Base-by-base conservation (phyloP, 2,888 invertebrate species). In the Crossocerus cetratus region DNA sequence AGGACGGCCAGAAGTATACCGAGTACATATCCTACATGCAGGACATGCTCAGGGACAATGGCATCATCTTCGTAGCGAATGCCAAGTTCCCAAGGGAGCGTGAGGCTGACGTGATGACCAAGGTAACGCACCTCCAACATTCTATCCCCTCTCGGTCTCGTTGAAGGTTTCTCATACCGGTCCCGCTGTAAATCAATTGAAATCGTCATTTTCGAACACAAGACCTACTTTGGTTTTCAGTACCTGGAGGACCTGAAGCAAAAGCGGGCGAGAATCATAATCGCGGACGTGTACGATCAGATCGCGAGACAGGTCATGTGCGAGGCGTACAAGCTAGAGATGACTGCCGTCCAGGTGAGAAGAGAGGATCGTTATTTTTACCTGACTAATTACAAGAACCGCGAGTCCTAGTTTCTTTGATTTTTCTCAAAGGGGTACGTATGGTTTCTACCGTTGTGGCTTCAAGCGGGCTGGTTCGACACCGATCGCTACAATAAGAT, bases 361-460 rank as follows among this genome's bases (percentile, higher is more conserved):
- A 49, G 2, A 49, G 13, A 32, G 2, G 2, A 2, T 16, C 16
- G 18, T 22, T 45, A 45, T 2, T 3, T n/a, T 45, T 22, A 16
- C 13, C 23, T 22, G 2, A 3, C 21, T n/a, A 13, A 21, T 43
- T 8, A 16, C 8, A 2, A 22, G 20, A 18, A 14, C 18, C 3
- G 2, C 2, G 23, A 32, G 23, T 53, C 77, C 49, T n/a, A 66
- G n/a, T 4, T 16, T 32, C 14, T 18, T n/a, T 16, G 49, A 20
- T 22, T 16, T 0, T 16, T 0, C 1, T 65, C 32, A 53, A 69
- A 95, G 80, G 96, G 96, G 49, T 96, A 95, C 89, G 95, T 96
- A 2, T 98, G 97, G 97, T 96, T 98, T 86, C 91, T 98, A 68
- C 96, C 97, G 0, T 92, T 93, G 44, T 95, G 96, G 94, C 91